Evolutionary conservation across 2,797 vertebrate species (phyloP).

Genomic region (Rhodeus uyekii): DNA sequence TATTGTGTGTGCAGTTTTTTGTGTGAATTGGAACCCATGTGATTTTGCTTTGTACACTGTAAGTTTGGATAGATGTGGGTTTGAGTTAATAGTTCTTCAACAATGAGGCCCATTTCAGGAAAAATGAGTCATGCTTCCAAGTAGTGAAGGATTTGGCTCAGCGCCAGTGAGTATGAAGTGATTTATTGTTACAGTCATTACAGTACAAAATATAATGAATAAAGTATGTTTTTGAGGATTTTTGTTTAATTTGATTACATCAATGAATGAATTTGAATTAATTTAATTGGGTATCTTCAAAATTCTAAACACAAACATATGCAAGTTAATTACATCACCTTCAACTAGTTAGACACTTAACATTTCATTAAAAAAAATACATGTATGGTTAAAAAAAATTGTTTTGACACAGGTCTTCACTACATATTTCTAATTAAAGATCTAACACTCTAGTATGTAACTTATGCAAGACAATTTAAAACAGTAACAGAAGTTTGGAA

Average conservation of each 20-base stretch:
- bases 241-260: not conserved
- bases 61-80: not conserved
- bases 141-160: not conserved
- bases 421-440: too few species aligned
- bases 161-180: not conserved
- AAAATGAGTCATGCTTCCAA: not conserved
- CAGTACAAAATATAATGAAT: not conserved
- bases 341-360: not conserved
- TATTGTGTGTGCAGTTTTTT: not conserved
- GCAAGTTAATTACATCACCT: not conserved
- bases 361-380: too few species aligned
- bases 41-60: not conserved
- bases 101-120: not conserved
- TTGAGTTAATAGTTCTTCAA: not conserved
- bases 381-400: too few species aligned
- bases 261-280: not conserved
- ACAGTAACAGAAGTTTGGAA: not conserved
- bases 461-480: too few species aligned
- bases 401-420: too few species aligned
- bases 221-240: not conserved
- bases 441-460: too few species aligned
- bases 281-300: not conserved
- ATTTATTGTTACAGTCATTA: not conserved
- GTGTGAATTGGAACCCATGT: not conserved
- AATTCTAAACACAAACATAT: not conserved